These are phyloP conservation scores for Triops cancriformis DNA, from an alignment of 1,140 invertebrate genomes.

Conservation along the genomic window DNA sequence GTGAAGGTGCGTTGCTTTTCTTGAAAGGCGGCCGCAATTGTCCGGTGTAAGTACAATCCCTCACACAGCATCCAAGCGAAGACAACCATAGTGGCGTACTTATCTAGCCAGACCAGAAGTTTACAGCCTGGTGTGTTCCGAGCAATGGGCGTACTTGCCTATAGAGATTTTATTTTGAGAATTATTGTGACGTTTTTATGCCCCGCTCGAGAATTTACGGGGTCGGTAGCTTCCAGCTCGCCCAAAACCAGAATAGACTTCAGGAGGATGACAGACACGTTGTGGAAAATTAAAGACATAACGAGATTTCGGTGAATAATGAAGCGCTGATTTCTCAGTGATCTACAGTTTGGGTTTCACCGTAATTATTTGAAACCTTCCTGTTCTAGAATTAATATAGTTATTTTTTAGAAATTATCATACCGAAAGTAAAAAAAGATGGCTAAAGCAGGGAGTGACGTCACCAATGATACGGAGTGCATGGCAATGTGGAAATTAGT, in stretches of 20 bases:
- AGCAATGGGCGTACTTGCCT: conserved; percentile 41
- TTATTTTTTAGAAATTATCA: not conserved
- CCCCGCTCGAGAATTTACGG: conserved; percentile 16
- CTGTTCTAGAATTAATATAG: not conserved
- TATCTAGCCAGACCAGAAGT: conserved; percentile 43
- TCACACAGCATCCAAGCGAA: conserved; percentile 53
- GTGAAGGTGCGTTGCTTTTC: conserved; percentile 40
- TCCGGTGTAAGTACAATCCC: conserved; percentile 48
- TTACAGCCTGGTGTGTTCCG: conserved; percentile 43
- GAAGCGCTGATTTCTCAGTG: conserved; percentile 43
- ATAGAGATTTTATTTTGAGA: conserved; percentile 35
- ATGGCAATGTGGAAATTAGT: conserved; percentile 43
- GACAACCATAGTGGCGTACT: conserved; percentile 43
- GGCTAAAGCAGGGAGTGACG: conserved; percentile 46
- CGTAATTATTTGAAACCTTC: not conserved
- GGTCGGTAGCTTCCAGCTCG: conserved; percentile 16
- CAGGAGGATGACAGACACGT: conserved; percentile 45
- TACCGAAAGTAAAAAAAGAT: conserved; percentile 45
- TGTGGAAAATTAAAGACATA: conserved; percentile 46
- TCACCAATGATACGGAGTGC: conserved; percentile 40
- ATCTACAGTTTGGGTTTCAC: conserved; percentile 17
- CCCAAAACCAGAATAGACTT: conserved; percentile 33
- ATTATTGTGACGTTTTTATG: conserved; percentile 43
- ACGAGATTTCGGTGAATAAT: conserved; percentile 49
- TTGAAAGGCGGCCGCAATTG: conserved; percentile 48